phyloP scores from a whole-genome alignment of 2,888 invertebrate genomes.

The Diloba caeruleocephala region DNA sequence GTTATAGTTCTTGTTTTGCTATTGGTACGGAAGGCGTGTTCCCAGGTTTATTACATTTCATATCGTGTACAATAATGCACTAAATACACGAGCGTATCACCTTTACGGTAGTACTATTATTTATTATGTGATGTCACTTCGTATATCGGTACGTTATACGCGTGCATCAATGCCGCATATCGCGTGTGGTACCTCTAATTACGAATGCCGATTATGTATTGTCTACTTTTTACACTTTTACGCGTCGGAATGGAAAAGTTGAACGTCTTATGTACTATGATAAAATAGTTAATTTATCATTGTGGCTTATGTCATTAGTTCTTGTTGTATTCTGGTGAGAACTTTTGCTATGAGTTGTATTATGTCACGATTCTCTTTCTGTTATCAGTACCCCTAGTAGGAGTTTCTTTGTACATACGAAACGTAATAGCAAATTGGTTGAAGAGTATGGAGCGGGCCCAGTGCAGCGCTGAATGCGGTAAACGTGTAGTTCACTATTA shows the following conservation, averaged over 20 bases:
- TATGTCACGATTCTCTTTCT: slow-evolving; percentile 24
- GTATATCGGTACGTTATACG: slow-evolving; percentile 27
- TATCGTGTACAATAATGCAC: slow-evolving; percentile 17
- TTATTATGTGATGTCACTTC: no score
- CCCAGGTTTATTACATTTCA: slow-evolving; percentile 24
- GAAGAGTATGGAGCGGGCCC: no score
- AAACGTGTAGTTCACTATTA: no score
- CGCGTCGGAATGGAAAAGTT: slow-evolving; percentile 82
- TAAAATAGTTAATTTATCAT: slow-evolving; percentile 67
- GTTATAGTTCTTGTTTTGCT: slow-evolving; percentile 9
- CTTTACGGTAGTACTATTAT: slow-evolving; percentile 9
- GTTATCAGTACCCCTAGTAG: no score
- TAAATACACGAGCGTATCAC: slow-evolving; percentile 19
- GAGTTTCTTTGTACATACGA: no score
- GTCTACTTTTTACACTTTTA: slow-evolving; percentile 75
- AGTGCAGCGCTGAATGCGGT: no score
- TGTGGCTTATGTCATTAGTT: slow-evolving; percentile 64
- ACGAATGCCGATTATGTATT: slow-evolving; percentile 75
- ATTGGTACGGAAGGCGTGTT: slow-evolving; percentile 43
- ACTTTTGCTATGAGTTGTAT: slow-evolving; percentile 20
- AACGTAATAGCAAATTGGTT: no score
- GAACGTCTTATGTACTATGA: slow-evolving; percentile 76
- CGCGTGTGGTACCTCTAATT: slow-evolving; percentile 75
- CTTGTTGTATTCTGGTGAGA: slow-evolving; percentile 33
- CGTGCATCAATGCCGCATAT: slow-evolving; percentile 52